Evolutionary conservation across 2,797 vertebrate species (phyloP), one percentile per base, ranked within the genome.

Genomic region (Naso thynnoides): DNA sequence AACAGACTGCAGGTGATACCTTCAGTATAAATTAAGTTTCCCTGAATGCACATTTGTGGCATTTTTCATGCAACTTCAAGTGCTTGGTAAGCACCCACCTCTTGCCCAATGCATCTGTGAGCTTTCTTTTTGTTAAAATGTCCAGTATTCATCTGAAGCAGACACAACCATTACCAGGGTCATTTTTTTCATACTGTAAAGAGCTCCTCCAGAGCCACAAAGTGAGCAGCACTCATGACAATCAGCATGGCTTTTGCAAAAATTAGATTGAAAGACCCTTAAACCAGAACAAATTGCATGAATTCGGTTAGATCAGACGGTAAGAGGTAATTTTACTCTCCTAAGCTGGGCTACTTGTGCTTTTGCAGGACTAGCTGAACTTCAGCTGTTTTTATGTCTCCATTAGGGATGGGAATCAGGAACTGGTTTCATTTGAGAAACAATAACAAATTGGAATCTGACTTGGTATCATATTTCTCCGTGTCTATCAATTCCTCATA

Each of bases 1-100:
- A n/a, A n/a, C n/a, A n/a, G 39, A 8, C 0, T 33, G 10, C 13
- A 7, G 4, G n/a, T 15, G 0, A 38, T 4, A 54, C 7, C n/a
- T 42, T n/a, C n/a, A n/a, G n/a, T n/a, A n/a, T n/a, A n/a, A n/a
- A n/a, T n/a, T n/a, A n/a, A n/a, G n/a, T n/a, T 44, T 50, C 47
- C 8, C 29, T 57, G 45, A 31, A 41, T 47, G 18, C 29, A 62
- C 8, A 14, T 33, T 21, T 49, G 1, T n/a, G 1, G 2, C 1
- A 27, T 27, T 42, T 57, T 19, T 55, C 38, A 29, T 41, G 29
- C 3, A 5, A 13, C 23, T 16, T 21, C 7, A 31, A 5, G 14
- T 18, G 23, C 15, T 41, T 49, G 23, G 21, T 14, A 42, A 19
- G 33, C n/a, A 23, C 36, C 21, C 11, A 64, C 4, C 8, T 42